These are phyloP conservation scores for Callimorpha dominula DNA, from an alignment of 2,888 invertebrate species.

Conservation along the genomic window DNA sequence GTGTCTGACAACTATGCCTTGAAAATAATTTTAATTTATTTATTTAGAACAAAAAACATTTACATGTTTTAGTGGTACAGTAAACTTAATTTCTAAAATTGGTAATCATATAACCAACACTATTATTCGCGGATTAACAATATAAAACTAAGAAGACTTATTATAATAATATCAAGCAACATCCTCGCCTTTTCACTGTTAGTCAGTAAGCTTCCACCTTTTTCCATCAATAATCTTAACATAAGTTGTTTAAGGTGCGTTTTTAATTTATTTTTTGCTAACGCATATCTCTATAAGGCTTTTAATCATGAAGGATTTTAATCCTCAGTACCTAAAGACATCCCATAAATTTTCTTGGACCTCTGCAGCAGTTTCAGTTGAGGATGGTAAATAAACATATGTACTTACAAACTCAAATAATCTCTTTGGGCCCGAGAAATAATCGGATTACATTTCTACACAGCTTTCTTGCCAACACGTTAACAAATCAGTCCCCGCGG, in stretches of 20 bases:
- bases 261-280: not conserved
- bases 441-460: conserved; percentile 36
- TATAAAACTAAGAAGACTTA: too few species aligned
- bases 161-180: not conserved
- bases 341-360: conserved; percentile 3
- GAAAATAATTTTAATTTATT: too few species aligned
- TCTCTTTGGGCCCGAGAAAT: conserved; percentile 30
- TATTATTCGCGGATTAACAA: too few species aligned
- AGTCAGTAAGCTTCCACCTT: not conserved
- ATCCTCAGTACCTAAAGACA: not conserved
- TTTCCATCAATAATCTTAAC: not conserved
- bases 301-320: not conserved
- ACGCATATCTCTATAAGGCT: not conserved
- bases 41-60: too few species aligned
- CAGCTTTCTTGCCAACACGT: conserved; percentile 11
- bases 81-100: too few species aligned
- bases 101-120: too few species aligned
- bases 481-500: conserved; percentile 15
- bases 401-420: conserved; percentile 28
- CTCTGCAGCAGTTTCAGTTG: conserved; percentile 6
- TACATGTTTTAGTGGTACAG: too few species aligned
- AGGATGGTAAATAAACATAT: conserved; percentile 2
- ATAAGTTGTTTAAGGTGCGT: not conserved
- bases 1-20: too few species aligned
- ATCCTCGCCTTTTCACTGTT: not conserved